phyloP scores from a whole-genome alignment of 2,113 vertebrate species.

The Nothobranchius kuhntae region DNA sequence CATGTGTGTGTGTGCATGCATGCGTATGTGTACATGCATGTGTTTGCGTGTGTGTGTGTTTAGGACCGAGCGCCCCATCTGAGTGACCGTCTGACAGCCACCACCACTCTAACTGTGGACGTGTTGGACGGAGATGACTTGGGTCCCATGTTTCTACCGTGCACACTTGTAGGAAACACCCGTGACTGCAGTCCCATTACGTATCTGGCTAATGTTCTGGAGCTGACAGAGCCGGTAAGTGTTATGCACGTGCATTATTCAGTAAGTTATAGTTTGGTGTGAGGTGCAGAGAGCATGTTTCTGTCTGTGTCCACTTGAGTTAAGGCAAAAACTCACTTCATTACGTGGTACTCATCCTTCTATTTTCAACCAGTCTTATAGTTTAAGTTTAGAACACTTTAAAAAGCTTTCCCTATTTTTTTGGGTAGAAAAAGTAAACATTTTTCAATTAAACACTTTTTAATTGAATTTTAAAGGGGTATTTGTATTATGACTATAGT shows the following conservation, averaged over 20 bases:
- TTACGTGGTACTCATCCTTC: too few species aligned
- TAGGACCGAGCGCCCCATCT: conserved; percentile 93
- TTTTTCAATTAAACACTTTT: too few species aligned
- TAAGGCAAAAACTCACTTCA: too few species aligned
- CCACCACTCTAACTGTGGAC: conserved; percentile 92
- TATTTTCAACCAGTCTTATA: too few species aligned
- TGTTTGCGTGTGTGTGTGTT: not conserved
- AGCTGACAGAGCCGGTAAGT: conserved; percentile 90
- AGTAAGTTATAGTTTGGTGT: not conserved
- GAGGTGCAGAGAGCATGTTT: not conserved
- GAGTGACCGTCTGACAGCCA: conserved; percentile 86
- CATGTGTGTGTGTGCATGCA: too few species aligned
- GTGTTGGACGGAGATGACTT: conserved; percentile 94
- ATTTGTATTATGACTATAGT: too few species aligned
- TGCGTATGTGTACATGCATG: too few species aligned
- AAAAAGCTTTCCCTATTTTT: too few species aligned
- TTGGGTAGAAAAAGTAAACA: too few species aligned
- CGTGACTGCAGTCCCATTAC: conserved; percentile 91
- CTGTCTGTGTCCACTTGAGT: not conserved
- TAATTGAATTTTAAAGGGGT: too few species aligned
- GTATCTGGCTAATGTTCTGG: conserved; percentile 88
- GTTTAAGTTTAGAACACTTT: too few species aligned
- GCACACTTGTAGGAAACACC: conserved; percentile 87
- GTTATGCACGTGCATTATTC: not conserved
- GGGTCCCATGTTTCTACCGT: conserved; percentile 96